Percentiles rank a stretch among this genome's conserved stretches.
These are phyloP conservation scores for Ormyrus labotus DNA, from an alignment of 2,888 invertebrate species.

Conservation along the genomic window DNA sequence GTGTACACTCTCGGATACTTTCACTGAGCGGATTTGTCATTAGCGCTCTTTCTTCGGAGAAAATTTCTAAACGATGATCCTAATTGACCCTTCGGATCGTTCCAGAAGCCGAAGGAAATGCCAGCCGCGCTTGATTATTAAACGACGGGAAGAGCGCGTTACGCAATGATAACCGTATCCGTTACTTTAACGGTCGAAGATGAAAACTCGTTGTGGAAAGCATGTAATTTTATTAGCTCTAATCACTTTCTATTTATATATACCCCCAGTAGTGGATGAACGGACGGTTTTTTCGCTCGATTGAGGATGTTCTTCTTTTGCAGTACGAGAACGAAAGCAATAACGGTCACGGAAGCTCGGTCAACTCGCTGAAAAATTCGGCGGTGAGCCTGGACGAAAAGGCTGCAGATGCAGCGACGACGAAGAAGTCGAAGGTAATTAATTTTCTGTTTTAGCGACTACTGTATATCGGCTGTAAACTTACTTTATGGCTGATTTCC, in stretches of 20 bases:
- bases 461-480: no score
- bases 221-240: no score
- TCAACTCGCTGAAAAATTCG: slow-evolving; percentile 59
- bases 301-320: slow-evolving; percentile 49
- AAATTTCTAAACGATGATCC: slow-evolving; percentile 21
- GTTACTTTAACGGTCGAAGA: no score
- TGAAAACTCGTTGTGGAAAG: no score
- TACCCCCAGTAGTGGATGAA: no score
- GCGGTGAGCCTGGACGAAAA: slow-evolving; percentile 27
- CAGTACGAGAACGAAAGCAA: slow-evolving; percentile 67
- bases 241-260: no score
- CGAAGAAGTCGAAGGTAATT: slow-evolving; percentile 48
- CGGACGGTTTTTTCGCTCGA: no score
- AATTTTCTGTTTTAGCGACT: background rate
- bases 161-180: no score
- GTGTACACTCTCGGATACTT: slow-evolving; percentile 7
- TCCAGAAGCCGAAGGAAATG: background rate
- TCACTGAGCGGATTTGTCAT: slow-evolving; percentile 31
- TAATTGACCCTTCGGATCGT: slow-evolving; percentile 3
- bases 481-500: no score
- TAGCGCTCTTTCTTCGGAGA: slow-evolving; percentile 13
- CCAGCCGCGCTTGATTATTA: no score
- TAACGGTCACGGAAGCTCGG: slow-evolving; percentile 61
- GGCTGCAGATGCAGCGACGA: background rate
- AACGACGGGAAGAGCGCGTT: no score